phyloP scores from a whole-genome alignment of 1,140 invertebrate genomes.

The Tenebrio molitor region DNA sequence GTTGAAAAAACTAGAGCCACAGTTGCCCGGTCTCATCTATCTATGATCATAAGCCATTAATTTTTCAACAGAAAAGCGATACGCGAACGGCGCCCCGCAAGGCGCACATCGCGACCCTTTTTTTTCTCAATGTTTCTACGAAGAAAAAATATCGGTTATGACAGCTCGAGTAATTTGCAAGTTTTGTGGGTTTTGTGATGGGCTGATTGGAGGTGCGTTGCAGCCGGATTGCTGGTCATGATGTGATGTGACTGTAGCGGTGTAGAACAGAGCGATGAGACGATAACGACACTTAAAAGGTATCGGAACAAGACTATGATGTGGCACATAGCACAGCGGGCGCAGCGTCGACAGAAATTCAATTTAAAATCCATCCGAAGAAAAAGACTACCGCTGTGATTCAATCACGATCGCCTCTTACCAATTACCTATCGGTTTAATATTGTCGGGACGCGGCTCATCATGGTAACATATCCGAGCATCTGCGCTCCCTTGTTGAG shows the following conservation, averaged over 20 bases:
- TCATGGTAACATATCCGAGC: constrained; percentile 19
- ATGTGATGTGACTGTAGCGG: constrained; percentile 48
- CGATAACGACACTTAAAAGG: constrained; percentile 59
- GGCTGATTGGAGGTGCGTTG: constrained; percentile 1
- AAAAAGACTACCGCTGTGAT: constrained; percentile 62
- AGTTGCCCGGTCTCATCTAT: not conserved
- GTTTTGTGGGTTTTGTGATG: constrained; percentile 2
- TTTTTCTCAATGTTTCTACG: not conserved
- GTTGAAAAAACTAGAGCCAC: not conserved
- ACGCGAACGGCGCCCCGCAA: not conserved
- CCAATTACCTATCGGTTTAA: constrained; percentile 57
- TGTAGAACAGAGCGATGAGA: constrained; percentile 48
- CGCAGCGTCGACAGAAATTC: constrained; percentile 57
- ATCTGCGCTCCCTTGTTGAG: constrained; percentile 5
- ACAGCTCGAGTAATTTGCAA: too few relatives aligned
- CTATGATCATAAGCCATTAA: not conserved
- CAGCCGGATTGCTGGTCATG: constrained; percentile 19
- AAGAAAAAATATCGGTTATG: too few relatives aligned
- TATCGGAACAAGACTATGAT: constrained; percentile 55
- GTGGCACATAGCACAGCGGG: constrained; percentile 52
- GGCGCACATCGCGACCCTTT: not conserved
- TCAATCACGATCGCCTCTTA: constrained; percentile 60
- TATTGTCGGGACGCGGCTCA: constrained; percentile 29
- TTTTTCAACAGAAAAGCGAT: not conserved
- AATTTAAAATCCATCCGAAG: constrained; percentile 60